Evolutionary conservation across 1,140 invertebrate species (phyloP).

Genomic region (Phthorimaea operculella): DNA sequence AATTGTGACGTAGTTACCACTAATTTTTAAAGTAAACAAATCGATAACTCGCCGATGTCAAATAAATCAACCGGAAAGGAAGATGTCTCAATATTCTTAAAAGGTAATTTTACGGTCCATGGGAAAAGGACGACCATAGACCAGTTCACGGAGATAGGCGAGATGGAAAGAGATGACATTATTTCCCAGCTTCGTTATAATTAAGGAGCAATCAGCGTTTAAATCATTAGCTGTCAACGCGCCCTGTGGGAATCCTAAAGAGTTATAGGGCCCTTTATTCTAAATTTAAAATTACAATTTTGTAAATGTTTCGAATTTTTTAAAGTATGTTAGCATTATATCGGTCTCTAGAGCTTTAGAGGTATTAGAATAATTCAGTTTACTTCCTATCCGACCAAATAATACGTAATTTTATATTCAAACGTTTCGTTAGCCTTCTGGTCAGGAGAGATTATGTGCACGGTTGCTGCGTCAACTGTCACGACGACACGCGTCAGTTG

Average conservation of each 20-base stretch:
- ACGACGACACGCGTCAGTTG: conserved; percentile 34
- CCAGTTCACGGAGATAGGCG: conserved; percentile 8
- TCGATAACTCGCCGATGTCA: conserved; percentile 43
- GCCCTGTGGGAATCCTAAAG: conserved; percentile 61
- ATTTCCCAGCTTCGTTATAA: conserved; percentile 46
- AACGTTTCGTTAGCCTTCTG: neutral
- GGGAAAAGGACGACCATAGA: conserved; percentile 29
- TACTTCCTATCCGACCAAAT: neutral
- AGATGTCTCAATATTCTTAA: conserved; percentile 58
- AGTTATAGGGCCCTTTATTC: conserved; percentile 63
- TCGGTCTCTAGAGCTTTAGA: conserved; percentile 33
- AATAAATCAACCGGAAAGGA: conserved; percentile 52
- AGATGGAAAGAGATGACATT: conserved; percentile 30
- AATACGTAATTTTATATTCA: neutral
- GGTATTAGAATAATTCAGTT: conserved; percentile 16
- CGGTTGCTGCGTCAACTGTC: conserved; percentile 35
- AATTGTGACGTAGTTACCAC: conserved; percentile 44
- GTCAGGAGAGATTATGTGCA: conserved; percentile 33
- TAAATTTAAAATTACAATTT: conserved; percentile 66
- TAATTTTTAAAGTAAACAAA: conserved; percentile 65
- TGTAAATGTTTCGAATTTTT: conserved; percentile 56
- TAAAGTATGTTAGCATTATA: conserved; percentile 29
- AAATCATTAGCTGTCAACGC: conserved; percentile 63
- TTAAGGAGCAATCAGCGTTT: conserved; percentile 48
- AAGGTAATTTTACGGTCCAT: conserved; percentile 38